Percentiles rank a stretch among this genome's conserved stretches.
These are phyloP conservation scores for Pseudochirops corinnae DNA, from an alignment of 2,797 vertebrate species.

Conservation along the genomic window DNA sequence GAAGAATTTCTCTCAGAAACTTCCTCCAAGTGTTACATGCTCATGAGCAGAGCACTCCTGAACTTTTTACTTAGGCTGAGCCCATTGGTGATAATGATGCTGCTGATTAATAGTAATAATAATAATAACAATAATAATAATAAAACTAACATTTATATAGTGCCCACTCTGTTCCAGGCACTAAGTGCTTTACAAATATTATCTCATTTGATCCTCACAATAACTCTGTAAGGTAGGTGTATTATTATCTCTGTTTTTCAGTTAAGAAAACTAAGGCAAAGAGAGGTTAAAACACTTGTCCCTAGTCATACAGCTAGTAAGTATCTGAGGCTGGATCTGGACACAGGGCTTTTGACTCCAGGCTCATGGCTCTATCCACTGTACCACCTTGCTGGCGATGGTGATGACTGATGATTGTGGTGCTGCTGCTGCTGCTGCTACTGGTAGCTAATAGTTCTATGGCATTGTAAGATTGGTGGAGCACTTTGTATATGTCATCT, in stretches of 20 bases:
- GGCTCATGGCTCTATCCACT: background rate
- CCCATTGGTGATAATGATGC: background rate
- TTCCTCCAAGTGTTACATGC: slow-evolving; percentile 34
- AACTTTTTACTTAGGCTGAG: background rate
- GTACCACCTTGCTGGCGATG: background rate
- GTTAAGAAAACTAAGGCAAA: background rate
- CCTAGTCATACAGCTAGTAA: too few species aligned
- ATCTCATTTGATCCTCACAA: background rate
- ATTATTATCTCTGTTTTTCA: background rate
- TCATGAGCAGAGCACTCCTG: background rate
- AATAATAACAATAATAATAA: background rate
- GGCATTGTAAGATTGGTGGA: background rate
- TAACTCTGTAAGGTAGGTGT: background rate
- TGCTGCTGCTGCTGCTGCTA: too few species aligned
- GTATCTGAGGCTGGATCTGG: background rate
- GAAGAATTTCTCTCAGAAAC: slow-evolving; percentile 77
- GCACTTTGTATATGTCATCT: background rate
- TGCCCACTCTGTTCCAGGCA: background rate
- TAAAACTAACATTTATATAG: slow-evolving; percentile 29
- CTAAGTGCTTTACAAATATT: background rate
- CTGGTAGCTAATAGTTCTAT: background rate
- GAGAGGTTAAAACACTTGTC: background rate
- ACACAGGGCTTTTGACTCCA: background rate
- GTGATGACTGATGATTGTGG: background rate
- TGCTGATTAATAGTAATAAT: background rate